Base-by-base conservation (phyloP, 2,797 vertebrate genomes). In the Centroberyx gerrardi region DNA sequence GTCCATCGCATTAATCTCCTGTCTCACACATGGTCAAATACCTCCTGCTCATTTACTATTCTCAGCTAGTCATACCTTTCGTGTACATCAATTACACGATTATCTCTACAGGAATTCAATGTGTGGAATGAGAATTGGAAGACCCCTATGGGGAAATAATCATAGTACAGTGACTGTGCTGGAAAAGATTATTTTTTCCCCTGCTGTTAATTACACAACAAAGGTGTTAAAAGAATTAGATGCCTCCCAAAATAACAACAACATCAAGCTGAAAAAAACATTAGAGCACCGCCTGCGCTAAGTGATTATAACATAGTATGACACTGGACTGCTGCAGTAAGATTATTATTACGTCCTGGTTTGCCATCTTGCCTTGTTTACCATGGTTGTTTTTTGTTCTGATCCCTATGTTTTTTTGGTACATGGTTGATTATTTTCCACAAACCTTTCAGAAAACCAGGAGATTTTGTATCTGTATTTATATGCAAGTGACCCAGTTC, bases 81-180 rank as follows among this genome's bases (percentile, higher is more conserved):
- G 38, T 44, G 13, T 22, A 17, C 36, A 44, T 33, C 53, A 48
- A 58, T n/a, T 56, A 78, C 38, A 31, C 79, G 49, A 85, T 80
- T 78, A 79, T 77, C 76, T 81, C 72, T 17, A 42, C 71, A 64
- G 65, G 62, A 74, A 61, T 44, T 67, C 18, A 64, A 51, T 54
- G 18, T 64, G 42, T 28, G 18, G 22, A 46, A 67, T 46, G 33
- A 52, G 5, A 69, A 63, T 31, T 44, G 15, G 28, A 5, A 72
- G 51, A 68, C 62, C 48, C 68, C 64, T 42, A 0, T 15, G 54
- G 72, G 28, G 38, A 80, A 74, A 74, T 83, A 81, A 86, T 82
- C 42, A 63, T 9, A 51, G 73, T 49, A 46, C 6, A 42, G 6
- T 40, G 17, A 59, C 22, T n/a, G 33, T 7, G 4, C 18, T 4